Evolutionary conservation across 2,888 invertebrate genomes (phyloP).

Genomic region (Encarsia formosa): DNA sequence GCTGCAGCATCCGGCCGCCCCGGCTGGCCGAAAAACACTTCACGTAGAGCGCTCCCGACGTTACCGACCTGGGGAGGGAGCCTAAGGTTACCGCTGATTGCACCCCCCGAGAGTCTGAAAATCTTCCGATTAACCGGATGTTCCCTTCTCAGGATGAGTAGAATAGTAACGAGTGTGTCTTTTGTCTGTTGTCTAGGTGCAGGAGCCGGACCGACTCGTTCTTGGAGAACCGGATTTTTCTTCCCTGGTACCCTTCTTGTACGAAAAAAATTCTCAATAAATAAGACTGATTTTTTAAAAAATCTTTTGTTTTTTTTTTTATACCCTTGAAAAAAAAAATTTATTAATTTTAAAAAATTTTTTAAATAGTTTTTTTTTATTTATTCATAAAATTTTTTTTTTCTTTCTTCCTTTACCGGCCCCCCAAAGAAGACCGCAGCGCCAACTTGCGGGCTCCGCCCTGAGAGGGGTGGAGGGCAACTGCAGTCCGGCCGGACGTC

Average conservation of each 20-base stretch:
- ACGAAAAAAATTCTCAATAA: background rate
- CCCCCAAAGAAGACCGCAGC: conserved; percentile 24
- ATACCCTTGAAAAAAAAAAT: conserved; percentile 6
- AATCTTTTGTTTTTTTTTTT: conserved; percentile 6
- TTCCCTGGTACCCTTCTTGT: background rate
- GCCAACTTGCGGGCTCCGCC: conserved; percentile 44
- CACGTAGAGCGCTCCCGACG: conserved; percentile 44
- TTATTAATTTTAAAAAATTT: conserved; percentile 28
- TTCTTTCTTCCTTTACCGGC: conserved; percentile 26
- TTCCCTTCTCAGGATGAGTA: too few species aligned
- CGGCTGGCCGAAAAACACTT: conserved; percentile 45
- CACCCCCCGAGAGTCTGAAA: conserved; percentile 42
- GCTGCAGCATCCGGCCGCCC: conserved; percentile 2
- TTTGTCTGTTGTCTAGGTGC: too few species aligned
- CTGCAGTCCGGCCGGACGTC: conserved; percentile 5
- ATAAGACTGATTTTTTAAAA: background rate
- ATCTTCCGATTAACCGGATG: background rate
- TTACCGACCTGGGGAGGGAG: conserved; percentile 42
- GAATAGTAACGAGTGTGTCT: too few species aligned
- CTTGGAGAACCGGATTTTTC: conserved; percentile 14
- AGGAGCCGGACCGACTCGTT: background rate
- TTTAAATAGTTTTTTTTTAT: conserved; percentile 11
- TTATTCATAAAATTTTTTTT: conserved; percentile 23
- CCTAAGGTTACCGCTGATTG: conserved; percentile 49
- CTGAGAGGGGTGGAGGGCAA: conserved; percentile 34